A percentile compares a stretch with the other conserved stretches of the same genome.
Evolutionary conservation across 2,888 invertebrate species (phyloP).

Genomic region (Helicoverpa assulta): DNA sequence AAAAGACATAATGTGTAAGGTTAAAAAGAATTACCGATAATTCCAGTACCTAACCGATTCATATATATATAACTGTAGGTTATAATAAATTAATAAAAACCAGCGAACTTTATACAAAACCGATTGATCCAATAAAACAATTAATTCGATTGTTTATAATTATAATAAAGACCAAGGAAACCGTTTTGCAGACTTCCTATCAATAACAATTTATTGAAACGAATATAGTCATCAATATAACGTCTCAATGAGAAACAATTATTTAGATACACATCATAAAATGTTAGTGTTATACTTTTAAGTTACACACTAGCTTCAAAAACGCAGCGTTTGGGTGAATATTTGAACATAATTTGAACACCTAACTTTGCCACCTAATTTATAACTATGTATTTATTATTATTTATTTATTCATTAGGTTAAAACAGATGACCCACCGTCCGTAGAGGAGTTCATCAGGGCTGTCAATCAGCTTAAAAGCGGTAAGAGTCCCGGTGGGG

Average conservation of each 20-base stretch:
- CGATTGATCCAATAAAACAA: constrained; percentile 60
- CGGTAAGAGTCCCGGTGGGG: no score
- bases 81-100: neutral
- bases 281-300: constrained; percentile 50
- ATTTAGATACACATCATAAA: constrained; percentile 75
- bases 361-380: no score
- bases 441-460: no score
- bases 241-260: constrained; percentile 68
- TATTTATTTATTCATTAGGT: no score
- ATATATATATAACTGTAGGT: no score
- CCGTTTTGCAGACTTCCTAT: constrained; percentile 62
- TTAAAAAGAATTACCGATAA: no score
- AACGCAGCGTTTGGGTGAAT: neutral
- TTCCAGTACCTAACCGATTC: no score
- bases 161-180: constrained; percentile 64
- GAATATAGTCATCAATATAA: constrained; percentile 52
- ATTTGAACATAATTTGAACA: neutral
- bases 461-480: no score
- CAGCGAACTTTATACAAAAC: constrained; percentile 42
- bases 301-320: constrained; percentile 58
- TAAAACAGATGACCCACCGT: no score
- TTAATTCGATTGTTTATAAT: constrained; percentile 36
- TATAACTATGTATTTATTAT: no score
- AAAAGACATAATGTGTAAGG: no score
- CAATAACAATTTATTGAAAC: constrained; percentile 64